Conservation (phyloP, 2,797 vertebrate species). For the Apogon hyalosoma region DNA sequence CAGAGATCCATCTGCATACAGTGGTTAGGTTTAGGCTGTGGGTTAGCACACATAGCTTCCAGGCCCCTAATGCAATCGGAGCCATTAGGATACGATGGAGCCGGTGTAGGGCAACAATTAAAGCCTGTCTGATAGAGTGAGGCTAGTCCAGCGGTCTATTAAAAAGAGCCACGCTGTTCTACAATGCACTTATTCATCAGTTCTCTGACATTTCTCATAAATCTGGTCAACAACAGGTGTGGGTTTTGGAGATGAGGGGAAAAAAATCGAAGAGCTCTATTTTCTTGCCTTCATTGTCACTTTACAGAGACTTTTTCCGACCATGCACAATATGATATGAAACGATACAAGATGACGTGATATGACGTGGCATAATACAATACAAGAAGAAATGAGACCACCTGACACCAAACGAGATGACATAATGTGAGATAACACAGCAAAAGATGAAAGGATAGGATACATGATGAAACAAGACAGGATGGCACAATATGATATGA, state of each 20-base stretch:
- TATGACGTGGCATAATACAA: too few species aligned
- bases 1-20: constrained; percentile 70
- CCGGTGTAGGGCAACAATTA: constrained; percentile 53
- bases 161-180: constrained; percentile 38
- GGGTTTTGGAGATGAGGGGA: constrained; percentile 4
- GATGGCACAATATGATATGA: too few species aligned
- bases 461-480: too few species aligned
- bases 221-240: constrained; percentile 35
- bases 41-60: constrained; percentile 46
- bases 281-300: constrained; percentile 11
- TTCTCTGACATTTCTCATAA: constrained; percentile 42
- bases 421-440: too few species aligned
- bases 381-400: too few species aligned
- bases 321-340: too few species aligned
- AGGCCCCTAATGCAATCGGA: constrained; percentile 65
- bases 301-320: too few species aligned
- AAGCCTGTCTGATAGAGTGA: constrained; percentile 58
- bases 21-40: constrained; percentile 38
- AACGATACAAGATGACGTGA: too few species aligned
- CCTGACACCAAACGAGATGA: too few species aligned
- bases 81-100: constrained; percentile 70
- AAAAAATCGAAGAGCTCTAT: background rate
- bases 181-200: constrained; percentile 59
- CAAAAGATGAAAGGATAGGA: too few species aligned
- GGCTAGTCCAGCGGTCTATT: constrained; percentile 51